A percentile compares a stretch with the other conserved stretches of the same genome.
Conservation (phyloP, 1,140 invertebrate genomes). For the Trichonephila clavipes region DNA sequence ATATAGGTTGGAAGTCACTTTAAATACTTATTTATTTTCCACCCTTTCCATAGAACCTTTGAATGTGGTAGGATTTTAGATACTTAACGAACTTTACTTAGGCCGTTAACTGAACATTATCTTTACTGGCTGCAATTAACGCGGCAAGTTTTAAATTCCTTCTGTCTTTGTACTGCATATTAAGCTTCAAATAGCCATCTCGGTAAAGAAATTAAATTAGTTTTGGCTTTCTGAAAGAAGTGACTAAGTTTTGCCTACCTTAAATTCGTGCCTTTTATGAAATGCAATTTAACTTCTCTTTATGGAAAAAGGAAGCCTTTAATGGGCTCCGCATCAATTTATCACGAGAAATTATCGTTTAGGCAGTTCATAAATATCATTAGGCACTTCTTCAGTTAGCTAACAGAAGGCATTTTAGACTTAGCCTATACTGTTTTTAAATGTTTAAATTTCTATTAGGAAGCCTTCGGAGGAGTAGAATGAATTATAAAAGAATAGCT, state of each 20-base stretch:
- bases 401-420: background rate
- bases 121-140: constrained; percentile 30
- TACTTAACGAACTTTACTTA: constrained; percentile 1
- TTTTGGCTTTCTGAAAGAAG: constrained; percentile 18
- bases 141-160: constrained; percentile 2
- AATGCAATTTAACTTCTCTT: constrained; percentile 30
- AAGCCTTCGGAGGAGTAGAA: background rate
- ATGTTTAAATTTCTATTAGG: background rate
- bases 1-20: background rate
- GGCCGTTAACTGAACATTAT: constrained; percentile 37
- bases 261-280: constrained; percentile 22
- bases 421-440: background rate
- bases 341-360: background rate
- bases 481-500: background rate
- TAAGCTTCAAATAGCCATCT: constrained; percentile 31
- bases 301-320: background rate
- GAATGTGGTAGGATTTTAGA: background rate
- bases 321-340: constrained; percentile 14
- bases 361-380: constrained; percentile 27
- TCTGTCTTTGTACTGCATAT: constrained; percentile 25
- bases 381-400: background rate
- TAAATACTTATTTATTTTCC: background rate
- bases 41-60: background rate
- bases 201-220: constrained; percentile 30
- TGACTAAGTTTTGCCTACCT: background rate